These are phyloP conservation scores for Eira barbara DNA, from an alignment of 2,113 vertebrate species.

Conservation along the genomic window DNA sequence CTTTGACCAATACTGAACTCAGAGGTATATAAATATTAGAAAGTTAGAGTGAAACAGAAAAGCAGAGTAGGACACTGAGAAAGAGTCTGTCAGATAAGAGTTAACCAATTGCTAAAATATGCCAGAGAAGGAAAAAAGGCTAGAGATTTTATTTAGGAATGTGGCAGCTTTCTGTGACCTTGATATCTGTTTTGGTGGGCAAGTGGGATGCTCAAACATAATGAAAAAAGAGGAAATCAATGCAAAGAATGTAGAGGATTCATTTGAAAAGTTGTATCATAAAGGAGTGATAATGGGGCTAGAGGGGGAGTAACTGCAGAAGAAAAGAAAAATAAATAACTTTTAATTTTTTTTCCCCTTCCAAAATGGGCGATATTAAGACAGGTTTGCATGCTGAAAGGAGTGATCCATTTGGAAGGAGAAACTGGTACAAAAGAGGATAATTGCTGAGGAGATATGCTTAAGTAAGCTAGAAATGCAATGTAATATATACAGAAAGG, in stretches of 20 bases:
- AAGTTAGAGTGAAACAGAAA: not conserved
- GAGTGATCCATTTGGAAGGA: not conserved
- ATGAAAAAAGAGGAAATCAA: not conserved
- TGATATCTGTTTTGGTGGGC: not conserved
- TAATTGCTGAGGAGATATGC: not conserved
- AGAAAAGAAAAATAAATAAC: not conserved
- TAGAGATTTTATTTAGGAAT: not conserved
- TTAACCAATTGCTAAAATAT: not conserved
- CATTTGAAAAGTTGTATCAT: not conserved
- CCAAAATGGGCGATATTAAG: not conserved
- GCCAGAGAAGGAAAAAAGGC: not conserved
- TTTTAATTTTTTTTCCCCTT: not conserved
- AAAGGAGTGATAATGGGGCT: rapidly evolving
- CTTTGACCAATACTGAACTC: not conserved
- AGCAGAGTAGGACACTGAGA: not conserved
- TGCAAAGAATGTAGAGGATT: not conserved
- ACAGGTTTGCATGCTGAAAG: not conserved
- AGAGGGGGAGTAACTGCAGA: not conserved
- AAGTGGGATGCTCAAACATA: not conserved
- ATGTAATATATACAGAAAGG: not conserved
- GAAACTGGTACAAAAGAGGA: not conserved
- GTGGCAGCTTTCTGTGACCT: not conserved
- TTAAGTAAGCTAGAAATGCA: not conserved
- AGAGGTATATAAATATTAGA: not conserved
- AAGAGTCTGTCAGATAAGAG: not conserved